Evolutionary conservation across 1,140 invertebrate species (phyloP), one percentile per base, ranked within the genome.

Genomic region (Heliconius eleuchia): DNA sequence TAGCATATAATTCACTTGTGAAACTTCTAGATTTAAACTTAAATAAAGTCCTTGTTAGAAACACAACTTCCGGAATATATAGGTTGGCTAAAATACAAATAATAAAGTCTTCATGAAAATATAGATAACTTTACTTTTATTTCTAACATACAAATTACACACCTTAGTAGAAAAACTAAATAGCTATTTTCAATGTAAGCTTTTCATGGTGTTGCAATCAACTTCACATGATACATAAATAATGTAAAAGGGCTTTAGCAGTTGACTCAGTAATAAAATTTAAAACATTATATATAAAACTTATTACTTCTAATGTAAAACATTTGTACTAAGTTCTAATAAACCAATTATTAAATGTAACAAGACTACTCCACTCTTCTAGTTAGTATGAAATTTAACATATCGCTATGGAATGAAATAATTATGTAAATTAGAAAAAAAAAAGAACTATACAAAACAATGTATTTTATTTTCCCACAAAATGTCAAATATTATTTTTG

Each of bases 1-100:
- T 97, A 1, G 94, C 96, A 3, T 88, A 95, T 19, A 90, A 93
- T 55, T 96, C 96, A 19, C 85, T 98, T 5, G 81, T 93, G 7
- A 82, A 91, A 73, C 86, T 97, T 3, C 13, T 94, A 93, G 73
- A 88, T 83, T 71, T 70, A 71, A 81, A 82, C 11, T 75, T 83
- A 30, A 90, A 92, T 46, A 76, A 88, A 83, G 85, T 93, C 1
- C 82, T 94, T 73, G 83, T 93, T 39, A 79, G 93, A 79, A 94
- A 92, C 81, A 84, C 84, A 42, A 85, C 88, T 55, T 92, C 91
- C 13, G 87, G 85, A 60, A 89, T 90, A 77, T 94, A 94, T 77
- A 87, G 86, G 79, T 72, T 92, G 75, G 89, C 91, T 6, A 91
- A 87, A 77, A 83, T 94, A 73, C 42, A 85, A 74, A 80, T 93